A percentile compares a stretch with the other conserved stretches of the same genome.
These are phyloP conservation scores for Oscheius onirici DNA, from an alignment of 2,888 invertebrate genomes.

Conservation along the genomic window DNA sequence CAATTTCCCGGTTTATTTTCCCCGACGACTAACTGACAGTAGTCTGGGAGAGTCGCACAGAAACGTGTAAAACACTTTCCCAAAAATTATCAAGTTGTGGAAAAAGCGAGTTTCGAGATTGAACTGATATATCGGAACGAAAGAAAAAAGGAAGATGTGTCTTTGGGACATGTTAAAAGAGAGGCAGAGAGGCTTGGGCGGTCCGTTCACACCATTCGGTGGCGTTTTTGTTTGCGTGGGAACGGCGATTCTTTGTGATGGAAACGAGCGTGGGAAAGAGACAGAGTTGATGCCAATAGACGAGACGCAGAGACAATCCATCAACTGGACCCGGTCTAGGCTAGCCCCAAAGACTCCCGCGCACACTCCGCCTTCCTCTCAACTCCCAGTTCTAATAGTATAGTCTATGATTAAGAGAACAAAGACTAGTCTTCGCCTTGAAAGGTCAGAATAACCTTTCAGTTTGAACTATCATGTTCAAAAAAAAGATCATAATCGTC, in stretches of 20 bases:
- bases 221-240: slow-evolving; percentile 31
- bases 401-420: no score
- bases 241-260: slow-evolving; percentile 31
- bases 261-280: slow-evolving; percentile 30
- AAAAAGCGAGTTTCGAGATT: background rate
- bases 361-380: no score
- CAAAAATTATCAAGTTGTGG: background rate
- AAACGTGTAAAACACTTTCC: background rate
- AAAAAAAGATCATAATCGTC: no score
- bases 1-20: no score
- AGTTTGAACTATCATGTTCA: no score
- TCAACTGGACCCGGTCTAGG: slow-evolving; percentile 3
- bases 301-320: slow-evolving; percentile 29
- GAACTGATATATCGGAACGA: background rate
- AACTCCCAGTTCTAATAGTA: no score
- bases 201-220: slow-evolving; percentile 30
- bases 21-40: no score
- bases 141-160: no score
- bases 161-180: no score
- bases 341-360: no score
- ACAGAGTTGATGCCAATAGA: background rate
- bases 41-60: background rate
- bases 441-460: no score
- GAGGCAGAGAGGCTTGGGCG: background rate
- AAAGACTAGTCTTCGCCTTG: no score